Percentiles rank a stretch among this genome's conserved stretches.
These are phyloP conservation scores for Sialia sialis DNA, from an alignment of 2,113 vertebrate species.

Conservation along the genomic window DNA sequence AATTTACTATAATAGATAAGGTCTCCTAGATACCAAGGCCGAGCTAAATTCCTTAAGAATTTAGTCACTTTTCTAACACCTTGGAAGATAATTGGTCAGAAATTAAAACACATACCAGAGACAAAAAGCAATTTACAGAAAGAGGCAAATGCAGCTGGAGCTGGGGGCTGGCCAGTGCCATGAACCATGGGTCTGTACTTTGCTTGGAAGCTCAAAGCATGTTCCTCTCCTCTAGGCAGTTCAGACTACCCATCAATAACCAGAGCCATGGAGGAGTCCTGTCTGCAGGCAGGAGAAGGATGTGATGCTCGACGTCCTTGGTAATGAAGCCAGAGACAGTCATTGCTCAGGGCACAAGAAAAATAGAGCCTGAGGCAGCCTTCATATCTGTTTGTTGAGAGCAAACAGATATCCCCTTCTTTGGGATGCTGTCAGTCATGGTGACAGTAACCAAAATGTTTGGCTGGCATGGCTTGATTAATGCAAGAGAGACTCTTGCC, in stretches of 20 bases:
- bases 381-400: neutral
- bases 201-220: neutral
- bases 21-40: no score
- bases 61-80: no score
- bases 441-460: neutral
- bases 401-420: neutral
- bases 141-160: neutral
- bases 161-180: neutral
- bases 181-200: accelerated
- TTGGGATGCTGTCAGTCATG: neutral
- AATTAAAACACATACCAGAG: no score
- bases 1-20: no score
- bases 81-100: no score
- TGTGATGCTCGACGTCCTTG: neutral
- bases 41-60: no score
- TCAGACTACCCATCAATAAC: neutral
- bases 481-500: neutral
- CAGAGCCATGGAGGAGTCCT: neutral
- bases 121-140: no score
- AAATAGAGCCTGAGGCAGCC: neutral
- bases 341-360: neutral
- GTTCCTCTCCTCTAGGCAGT: neutral
- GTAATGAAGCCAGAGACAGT: neutral
- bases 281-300: neutral
- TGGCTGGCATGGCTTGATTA: accelerated